Percentiles rank a stretch among this genome's conserved stretches.
Evolutionary conservation across 2,797 vertebrate genomes (phyloP).

Genomic region (Lophius americanus): DNA sequence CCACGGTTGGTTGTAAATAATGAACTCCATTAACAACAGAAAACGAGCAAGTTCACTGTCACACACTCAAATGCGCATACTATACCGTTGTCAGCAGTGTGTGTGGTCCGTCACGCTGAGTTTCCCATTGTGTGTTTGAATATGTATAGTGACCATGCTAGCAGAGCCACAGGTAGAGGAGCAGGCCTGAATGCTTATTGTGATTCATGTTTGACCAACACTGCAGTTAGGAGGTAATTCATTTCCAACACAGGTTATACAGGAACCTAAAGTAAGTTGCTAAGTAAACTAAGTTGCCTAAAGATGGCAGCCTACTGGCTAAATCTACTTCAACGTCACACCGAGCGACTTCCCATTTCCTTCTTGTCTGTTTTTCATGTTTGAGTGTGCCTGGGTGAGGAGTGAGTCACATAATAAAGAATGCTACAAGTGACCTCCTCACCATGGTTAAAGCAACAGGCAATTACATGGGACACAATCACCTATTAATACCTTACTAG

Average conservation of each 20-base stretch:
- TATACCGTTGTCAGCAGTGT: neutral
- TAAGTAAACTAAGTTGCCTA: slow-evolving; percentile 15
- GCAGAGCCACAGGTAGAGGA: slow-evolving; percentile 43
- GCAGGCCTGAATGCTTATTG: slow-evolving; percentile 35
- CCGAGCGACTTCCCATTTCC: neutral
- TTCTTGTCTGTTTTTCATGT: too few relatives aligned
- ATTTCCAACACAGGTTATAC: slow-evolving; percentile 14
- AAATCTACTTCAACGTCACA: slow-evolving; percentile 16
- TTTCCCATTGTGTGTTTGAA: slow-evolving; percentile 45
- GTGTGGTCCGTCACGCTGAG: slow-evolving; percentile 11
- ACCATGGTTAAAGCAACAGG: too few relatives aligned
- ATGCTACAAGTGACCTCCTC: too few relatives aligned
- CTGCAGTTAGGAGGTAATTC: slow-evolving; percentile 16
- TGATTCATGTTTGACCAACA: slow-evolving; percentile 45
- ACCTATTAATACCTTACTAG: too few relatives aligned
- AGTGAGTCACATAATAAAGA: too few relatives aligned
- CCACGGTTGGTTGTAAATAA: too few relatives aligned
- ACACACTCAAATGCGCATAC: too few relatives aligned
- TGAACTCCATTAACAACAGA: too few relatives aligned
- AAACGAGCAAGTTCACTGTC: too few relatives aligned
- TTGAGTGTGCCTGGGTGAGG: too few relatives aligned
- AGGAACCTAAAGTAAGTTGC: too few relatives aligned
- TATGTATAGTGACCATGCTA: slow-evolving; percentile 34
- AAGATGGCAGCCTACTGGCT: slow-evolving; percentile 24
- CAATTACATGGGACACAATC: too few relatives aligned